A percentile compares a stretch with the other conserved stretches of the same genome.
Evolutionary conservation across 2,113 vertebrate genomes (phyloP).

Genomic region (Oncorhynchus mykiss): DNA sequence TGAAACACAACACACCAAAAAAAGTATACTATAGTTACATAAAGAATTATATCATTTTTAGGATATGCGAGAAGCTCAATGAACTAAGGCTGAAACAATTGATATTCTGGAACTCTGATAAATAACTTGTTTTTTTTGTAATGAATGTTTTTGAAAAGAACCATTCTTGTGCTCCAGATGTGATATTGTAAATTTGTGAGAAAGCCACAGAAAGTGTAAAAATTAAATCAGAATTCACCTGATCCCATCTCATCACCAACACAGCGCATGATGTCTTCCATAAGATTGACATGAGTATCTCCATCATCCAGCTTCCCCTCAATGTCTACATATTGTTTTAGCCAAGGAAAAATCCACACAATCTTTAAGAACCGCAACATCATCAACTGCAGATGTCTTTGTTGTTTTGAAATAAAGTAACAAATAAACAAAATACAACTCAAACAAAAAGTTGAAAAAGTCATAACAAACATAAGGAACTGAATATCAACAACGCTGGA

Average conservation of each 20-base stretch:
- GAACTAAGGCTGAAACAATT: too few species aligned
- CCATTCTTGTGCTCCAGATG: not conserved
- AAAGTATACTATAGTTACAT: not conserved
- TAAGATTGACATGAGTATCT: conserved; percentile 50
- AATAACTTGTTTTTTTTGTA: too few species aligned
- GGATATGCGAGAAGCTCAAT: too few species aligned
- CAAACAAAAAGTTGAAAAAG: conserved; percentile 8
- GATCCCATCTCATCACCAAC: conserved; percentile 75
- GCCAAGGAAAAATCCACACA: conserved; percentile 77
- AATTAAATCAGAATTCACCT: conserved; percentile 66
- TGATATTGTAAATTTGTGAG: not conserved
- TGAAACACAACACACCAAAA: conserved; percentile 51
- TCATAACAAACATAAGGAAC: not conserved
- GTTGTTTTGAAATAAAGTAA: conserved; percentile 57
- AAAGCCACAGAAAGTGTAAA: not conserved
- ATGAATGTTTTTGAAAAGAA: too few species aligned
- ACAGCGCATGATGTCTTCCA: conserved; percentile 70
- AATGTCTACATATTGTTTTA: conserved; percentile 75
- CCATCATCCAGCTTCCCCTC: conserved; percentile 79
- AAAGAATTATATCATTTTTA: too few species aligned
- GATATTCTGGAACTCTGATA: too few species aligned
- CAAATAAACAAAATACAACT: not conserved
- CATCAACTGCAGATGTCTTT: conserved; percentile 50
- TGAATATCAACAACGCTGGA: not conserved
- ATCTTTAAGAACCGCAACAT: conserved; percentile 73